Percentiles rank a stretch among this genome's conserved stretches.
phyloP scores from a whole-genome alignment of 1,140 invertebrate genomes.

The Dufourea novaeangliae region DNA sequence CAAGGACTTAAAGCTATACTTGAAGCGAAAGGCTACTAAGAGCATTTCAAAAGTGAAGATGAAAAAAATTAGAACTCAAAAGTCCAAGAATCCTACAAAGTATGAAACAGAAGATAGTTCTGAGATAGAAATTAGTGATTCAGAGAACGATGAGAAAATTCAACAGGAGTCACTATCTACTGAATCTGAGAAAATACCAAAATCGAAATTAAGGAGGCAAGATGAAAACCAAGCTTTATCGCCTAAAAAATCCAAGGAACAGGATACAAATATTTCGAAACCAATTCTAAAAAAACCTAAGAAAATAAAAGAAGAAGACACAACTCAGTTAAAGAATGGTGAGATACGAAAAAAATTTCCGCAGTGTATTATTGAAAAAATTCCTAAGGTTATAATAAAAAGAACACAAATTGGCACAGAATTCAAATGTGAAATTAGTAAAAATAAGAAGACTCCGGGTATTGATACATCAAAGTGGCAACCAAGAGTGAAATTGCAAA shows the following conservation, averaged over 20 bases:
- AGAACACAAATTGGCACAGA: slow-evolving; percentile 76
- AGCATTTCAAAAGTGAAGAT: slow-evolving; percentile 75
- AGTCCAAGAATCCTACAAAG: not conserved
- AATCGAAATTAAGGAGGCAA: slow-evolving; percentile 70
- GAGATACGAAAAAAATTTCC: slow-evolving; percentile 57
- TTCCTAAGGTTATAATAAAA: slow-evolving; percentile 80
- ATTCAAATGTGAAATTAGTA: slow-evolving; percentile 80
- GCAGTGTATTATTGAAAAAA: slow-evolving; percentile 66
- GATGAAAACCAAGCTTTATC: slow-evolving; percentile 49
- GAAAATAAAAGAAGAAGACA: slow-evolving; percentile 31
- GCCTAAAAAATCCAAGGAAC: slow-evolving; percentile 30
- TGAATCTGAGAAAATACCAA: slow-evolving; percentile 63
- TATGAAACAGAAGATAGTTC: slow-evolving; percentile 16
- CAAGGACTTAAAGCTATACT: slow-evolving; percentile 59
- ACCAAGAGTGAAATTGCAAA: slow-evolving; percentile 76
- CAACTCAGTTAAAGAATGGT: slow-evolving; percentile 6
- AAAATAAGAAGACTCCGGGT: slow-evolving; percentile 67
- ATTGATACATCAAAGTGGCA: slow-evolving; percentile 72
- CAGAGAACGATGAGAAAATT: not conserved
- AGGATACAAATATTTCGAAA: slow-evolving; percentile 36
- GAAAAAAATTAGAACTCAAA: slow-evolving; percentile 66
- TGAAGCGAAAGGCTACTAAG: slow-evolving; percentile 50
- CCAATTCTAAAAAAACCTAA: slow-evolving; percentile 30
- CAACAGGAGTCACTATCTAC: not conserved
- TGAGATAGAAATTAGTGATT: not conserved